Percentiles rank a stretch among this genome's conserved stretches.
Conservation (phyloP, 2,113 vertebrate species). For the Prunella fulvescens region DNA sequence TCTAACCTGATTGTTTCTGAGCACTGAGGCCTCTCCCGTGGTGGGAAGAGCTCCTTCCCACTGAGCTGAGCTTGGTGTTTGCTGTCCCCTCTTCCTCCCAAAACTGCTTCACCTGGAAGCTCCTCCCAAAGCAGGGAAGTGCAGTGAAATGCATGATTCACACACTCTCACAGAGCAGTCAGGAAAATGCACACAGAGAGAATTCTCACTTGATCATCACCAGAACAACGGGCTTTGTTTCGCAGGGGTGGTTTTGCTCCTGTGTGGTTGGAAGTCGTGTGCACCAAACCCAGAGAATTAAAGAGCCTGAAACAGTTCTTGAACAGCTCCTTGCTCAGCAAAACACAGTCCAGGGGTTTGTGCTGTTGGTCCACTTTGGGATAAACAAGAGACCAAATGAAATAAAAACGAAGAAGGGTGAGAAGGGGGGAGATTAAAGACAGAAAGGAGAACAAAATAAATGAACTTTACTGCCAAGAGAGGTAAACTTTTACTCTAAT, state of each 20-base stretch:
- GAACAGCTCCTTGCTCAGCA: constrained; percentile 36
- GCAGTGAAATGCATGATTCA: constrained; percentile 13
- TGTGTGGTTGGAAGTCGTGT: background rate
- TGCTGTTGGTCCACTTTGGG: constrained; percentile 71
- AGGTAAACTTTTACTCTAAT: constrained; percentile 63
- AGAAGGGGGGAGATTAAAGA: background rate
- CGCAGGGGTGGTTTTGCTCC: background rate
- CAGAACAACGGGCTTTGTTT: background rate
- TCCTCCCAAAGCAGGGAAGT: background rate
- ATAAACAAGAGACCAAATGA: constrained; percentile 28
- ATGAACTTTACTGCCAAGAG: background rate
- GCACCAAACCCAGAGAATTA: constrained; percentile 6
- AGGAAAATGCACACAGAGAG: background rate
- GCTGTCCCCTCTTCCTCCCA: constrained; percentile 3
- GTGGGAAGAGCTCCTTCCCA: constrained; percentile 31
- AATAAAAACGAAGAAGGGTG: background rate
- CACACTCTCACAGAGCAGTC: background rate
- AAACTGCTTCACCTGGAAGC: background rate
- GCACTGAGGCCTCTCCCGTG: constrained; percentile 29
- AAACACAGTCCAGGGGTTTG: constrained; percentile 39
- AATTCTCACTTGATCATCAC: background rate
- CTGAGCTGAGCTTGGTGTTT: background rate
- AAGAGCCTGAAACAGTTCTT: background rate
- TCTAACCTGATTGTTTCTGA: constrained; percentile 4
- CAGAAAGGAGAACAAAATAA: background rate